Evolutionary conservation across 2,113 vertebrate species (phyloP).

Genomic region (Grammomys surdaster): DNA sequence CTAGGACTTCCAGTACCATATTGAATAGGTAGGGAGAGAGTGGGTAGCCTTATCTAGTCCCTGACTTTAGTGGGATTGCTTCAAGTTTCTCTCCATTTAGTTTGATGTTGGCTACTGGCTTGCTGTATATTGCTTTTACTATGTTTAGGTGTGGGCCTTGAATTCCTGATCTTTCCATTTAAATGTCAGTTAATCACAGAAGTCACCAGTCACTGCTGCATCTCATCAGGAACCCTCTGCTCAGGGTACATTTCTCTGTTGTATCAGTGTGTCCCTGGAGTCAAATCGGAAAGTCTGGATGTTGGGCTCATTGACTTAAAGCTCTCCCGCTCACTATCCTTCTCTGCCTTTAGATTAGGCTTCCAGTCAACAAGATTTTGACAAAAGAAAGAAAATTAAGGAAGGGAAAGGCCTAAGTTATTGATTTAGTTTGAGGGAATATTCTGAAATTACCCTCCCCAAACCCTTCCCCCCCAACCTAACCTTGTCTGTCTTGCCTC

Average conservation of each 20-base stretch:
- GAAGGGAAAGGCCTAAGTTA: constrained; percentile 71
- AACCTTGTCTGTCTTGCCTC: neutral
- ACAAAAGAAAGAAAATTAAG: constrained; percentile 72
- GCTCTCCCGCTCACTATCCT: constrained; percentile 63
- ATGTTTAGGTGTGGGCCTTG: too few species aligned
- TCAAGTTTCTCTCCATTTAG: too few species aligned
- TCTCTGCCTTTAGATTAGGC: constrained; percentile 71
- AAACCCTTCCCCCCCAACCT: neutral
- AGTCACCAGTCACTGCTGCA: constrained; percentile 44
- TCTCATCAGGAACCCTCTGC: constrained; percentile 50
- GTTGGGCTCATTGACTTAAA: constrained; percentile 66
- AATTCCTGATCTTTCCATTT: neutral
- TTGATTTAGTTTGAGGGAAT: constrained; percentile 71
- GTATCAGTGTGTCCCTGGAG: constrained; percentile 71
- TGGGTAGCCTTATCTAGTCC: too few species aligned
- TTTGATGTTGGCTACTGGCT: too few species aligned
- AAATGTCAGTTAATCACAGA: constrained; percentile 57
- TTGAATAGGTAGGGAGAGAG: too few species aligned
- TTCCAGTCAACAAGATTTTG: constrained; percentile 62
- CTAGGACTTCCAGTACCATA: too few species aligned
- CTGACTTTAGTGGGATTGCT: too few species aligned
- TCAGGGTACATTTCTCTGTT: constrained; percentile 60
- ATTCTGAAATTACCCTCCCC: constrained; percentile 50
- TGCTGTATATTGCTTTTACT: too few species aligned
- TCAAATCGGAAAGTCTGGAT: constrained; percentile 67